These are phyloP conservation scores for Augochlora pura DNA, from an alignment of 1,140 invertebrate genomes.

Conservation along the genomic window DNA sequence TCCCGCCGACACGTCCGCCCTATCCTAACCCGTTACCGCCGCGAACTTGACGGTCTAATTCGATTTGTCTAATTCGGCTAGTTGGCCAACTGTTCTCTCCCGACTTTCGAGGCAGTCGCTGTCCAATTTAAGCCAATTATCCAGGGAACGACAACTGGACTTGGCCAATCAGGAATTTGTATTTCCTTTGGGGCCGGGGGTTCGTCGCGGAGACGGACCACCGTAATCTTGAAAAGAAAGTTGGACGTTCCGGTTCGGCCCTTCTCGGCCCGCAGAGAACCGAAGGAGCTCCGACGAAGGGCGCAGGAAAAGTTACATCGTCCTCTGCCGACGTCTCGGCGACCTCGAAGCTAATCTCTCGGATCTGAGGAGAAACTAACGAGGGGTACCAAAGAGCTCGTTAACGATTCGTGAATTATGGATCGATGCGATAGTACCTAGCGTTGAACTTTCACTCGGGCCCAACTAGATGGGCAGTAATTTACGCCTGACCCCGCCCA, in stretches of 20 bases:
- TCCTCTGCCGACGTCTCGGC: slow-evolving; percentile 24
- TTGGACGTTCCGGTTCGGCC: not conserved
- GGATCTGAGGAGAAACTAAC: slow-evolving; percentile 29
- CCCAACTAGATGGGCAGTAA: not conserved
- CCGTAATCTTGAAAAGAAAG: slow-evolving; percentile 44
- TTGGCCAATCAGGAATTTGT: slow-evolving; percentile 64
- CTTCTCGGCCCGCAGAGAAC: too few relatives aligned
- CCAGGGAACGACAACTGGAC: slow-evolving; percentile 56
- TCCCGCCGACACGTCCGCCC: not conserved
- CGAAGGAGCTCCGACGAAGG: not conserved
- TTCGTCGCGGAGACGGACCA: not conserved
- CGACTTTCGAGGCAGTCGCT: slow-evolving; percentile 57
- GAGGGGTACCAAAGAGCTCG: not conserved
- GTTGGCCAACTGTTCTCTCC: slow-evolving; percentile 46
- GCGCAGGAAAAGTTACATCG: slow-evolving; percentile 31
- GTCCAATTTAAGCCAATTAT: slow-evolving; percentile 69
- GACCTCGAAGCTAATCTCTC: slow-evolving; percentile 17
- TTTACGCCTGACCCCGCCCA: not conserved
- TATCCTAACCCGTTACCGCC: slow-evolving; percentile 35
- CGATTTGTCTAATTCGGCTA: slow-evolving; percentile 69
- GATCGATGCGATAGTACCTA: not conserved
- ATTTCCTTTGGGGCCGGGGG: slow-evolving; percentile 51
- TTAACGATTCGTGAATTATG: slow-evolving; percentile 14
- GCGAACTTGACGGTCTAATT: slow-evolving; percentile 60
- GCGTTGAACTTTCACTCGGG: slow-evolving; percentile 11